Evolutionary conservation across 2,888 invertebrate species (phyloP).

Genomic region (Ptychoptera contaminata): DNA sequence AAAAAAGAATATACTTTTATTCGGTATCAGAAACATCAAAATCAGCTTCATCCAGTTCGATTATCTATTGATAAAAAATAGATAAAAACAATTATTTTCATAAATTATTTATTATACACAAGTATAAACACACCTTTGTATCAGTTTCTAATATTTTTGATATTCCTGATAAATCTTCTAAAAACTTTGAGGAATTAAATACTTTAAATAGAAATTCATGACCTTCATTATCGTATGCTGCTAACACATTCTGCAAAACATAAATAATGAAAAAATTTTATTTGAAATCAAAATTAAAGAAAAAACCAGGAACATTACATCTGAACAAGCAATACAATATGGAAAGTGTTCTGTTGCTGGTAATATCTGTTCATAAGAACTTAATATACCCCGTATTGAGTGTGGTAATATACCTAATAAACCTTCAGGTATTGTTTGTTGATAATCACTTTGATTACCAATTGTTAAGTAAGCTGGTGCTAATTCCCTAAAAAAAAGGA

Average conservation of each 20-base stretch:
- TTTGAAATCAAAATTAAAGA: background rate
- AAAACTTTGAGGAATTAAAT: slow-evolving; percentile 61
- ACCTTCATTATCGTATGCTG: slow-evolving; percentile 37
- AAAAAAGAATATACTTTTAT: too few species aligned
- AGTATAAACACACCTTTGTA: too few species aligned
- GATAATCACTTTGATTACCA: slow-evolving; percentile 14
- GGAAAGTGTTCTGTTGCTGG: slow-evolving; percentile 77
- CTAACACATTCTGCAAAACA: slow-evolving; percentile 26
- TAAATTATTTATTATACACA: too few species aligned
- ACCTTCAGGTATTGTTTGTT: slow-evolving; percentile 33
- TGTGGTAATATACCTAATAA: slow-evolving; percentile 79
- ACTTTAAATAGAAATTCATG: slow-evolving; percentile 61
- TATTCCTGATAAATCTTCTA: slow-evolving; percentile 78
- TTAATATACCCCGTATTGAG: slow-evolving; percentile 82
- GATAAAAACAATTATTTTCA: too few species aligned
- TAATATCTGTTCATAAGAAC: slow-evolving; percentile 61
- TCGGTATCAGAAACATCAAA: too few species aligned
- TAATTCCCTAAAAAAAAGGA: slow-evolving; percentile 31
- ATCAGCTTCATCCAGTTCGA: too few species aligned
- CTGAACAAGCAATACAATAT: slow-evolving; percentile 87
- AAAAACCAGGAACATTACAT: slow-evolving; percentile 18
- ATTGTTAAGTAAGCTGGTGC: slow-evolving; percentile 47
- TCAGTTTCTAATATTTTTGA: too few species aligned
- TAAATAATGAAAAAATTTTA: slow-evolving; percentile 3
- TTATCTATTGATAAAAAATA: too few species aligned